These are phyloP conservation scores for Amia ocellicauda DNA, from an alignment of 2,113 vertebrate genomes.

Conservation along the genomic window DNA sequence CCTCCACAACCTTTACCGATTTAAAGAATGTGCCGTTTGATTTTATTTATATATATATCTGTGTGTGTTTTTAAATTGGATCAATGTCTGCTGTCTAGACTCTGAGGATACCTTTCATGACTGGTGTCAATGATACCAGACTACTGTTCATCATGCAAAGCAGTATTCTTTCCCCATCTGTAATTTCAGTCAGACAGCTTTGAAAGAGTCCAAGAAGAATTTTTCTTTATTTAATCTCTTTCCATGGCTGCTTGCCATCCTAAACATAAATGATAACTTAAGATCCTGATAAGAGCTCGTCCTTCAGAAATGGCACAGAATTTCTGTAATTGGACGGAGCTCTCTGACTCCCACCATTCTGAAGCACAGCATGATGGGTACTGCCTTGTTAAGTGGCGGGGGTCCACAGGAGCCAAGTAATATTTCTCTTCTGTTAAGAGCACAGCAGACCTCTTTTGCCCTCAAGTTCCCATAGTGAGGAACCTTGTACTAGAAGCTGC, in stretches of 20 bases:
- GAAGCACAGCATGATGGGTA: background rate
- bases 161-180: too few species aligned
- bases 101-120: too few species aligned
- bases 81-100: too few species aligned
- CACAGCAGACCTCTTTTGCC: background rate
- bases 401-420: too few species aligned
- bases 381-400: background rate
- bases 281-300: background rate
- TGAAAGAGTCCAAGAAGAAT: background rate
- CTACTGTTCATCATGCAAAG: too few species aligned
- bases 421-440: background rate
- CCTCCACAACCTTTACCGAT: too few species aligned
- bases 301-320: background rate
- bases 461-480: background rate
- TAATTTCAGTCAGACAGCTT: conserved; percentile 9
- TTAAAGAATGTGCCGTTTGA: too few species aligned
- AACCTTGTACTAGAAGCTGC: conserved; percentile 34
- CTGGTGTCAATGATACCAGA: too few species aligned
- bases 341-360: background rate
- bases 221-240: background rate
- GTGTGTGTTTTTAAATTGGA: too few species aligned
- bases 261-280: background rate
- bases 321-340: background rate
- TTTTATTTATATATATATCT: too few species aligned
- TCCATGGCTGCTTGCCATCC: background rate